These are phyloP conservation scores for Desoria tigrina DNA, from an alignment of 2,888 invertebrate species.

Conservation along the genomic window DNA sequence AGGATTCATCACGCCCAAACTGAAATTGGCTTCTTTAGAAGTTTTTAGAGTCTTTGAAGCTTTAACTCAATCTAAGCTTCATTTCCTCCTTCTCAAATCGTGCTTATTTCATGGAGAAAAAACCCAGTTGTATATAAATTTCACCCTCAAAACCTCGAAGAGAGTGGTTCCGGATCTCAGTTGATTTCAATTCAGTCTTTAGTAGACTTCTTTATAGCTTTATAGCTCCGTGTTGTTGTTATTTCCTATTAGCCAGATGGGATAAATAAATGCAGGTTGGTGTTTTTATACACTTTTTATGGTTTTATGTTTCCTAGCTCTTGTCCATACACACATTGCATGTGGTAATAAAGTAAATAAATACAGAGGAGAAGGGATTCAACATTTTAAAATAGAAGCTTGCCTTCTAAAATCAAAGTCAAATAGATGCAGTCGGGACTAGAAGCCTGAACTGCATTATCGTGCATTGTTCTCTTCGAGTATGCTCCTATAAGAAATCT, in stretches of 20 bases:
- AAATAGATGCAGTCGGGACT: slow-evolving; percentile 2
- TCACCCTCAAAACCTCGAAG: too few species aligned
- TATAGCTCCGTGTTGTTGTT: neutral
- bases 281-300: neutral
- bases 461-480: neutral
- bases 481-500: too few species aligned
- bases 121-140: too few species aligned
- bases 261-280: slow-evolving; percentile 9
- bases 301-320: too few species aligned
- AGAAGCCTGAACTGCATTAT: neutral
- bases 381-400: neutral
- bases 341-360: neutral
- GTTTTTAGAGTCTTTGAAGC: too few species aligned
- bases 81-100: too few species aligned
- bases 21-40: slow-evolving; percentile 12
- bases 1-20: slow-evolving; percentile 18
- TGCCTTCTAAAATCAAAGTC: neutral
- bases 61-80: too few species aligned
- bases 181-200: neutral
- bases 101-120: too few species aligned
- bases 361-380: slow-evolving; percentile 4
- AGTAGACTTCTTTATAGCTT: neutral
- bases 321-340: too few species aligned
- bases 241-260: slow-evolving; percentile 12
- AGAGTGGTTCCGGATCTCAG: neutral